Percentiles rank a stretch among this genome's conserved stretches.
Conservation (phyloP, 2,888 invertebrate species). For the Apantesis nais region DNA sequence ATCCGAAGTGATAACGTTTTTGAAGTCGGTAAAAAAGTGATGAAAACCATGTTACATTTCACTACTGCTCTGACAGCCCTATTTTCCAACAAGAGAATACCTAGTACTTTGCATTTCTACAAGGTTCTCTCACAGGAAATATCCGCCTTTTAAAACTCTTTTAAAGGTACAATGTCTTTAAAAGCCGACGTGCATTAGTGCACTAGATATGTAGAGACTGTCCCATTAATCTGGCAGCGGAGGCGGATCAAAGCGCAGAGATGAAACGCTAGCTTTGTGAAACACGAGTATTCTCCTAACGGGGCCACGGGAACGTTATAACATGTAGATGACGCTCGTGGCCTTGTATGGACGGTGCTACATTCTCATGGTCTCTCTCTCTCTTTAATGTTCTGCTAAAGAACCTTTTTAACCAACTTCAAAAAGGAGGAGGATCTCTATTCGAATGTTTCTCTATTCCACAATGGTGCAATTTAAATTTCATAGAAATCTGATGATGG, state of each 20-base stretch:
- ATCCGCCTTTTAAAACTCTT: neutral
- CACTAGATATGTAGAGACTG: slow-evolving; percentile 25
- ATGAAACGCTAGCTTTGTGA: slow-evolving; percentile 50
- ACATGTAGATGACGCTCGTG: slow-evolving; percentile 13
- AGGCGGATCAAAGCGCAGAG: slow-evolving; percentile 50
- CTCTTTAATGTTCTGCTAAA: slow-evolving; percentile 10
- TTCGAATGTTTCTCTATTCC: too few relatives aligned
- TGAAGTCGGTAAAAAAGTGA: too few relatives aligned
- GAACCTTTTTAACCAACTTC: too few relatives aligned
- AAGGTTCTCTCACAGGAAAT: neutral
- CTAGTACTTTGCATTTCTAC: neutral
- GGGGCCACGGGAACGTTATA: slow-evolving; percentile 41
- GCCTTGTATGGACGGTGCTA: slow-evolving; percentile 15
- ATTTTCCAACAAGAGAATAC: neutral
- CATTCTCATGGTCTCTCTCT: slow-evolving; percentile 16
- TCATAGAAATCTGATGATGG: too few relatives aligned
- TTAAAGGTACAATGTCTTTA: neutral
- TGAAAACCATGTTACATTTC: too few relatives aligned
- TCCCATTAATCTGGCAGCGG: slow-evolving; percentile 46
- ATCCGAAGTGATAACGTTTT: too few relatives aligned
- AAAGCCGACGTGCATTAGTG: slow-evolving; percentile 7
- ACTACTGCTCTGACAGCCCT: too few relatives aligned
- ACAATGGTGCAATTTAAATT: too few relatives aligned
- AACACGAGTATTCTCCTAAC: slow-evolving; percentile 35
- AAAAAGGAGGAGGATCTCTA: too few relatives aligned